These are phyloP conservation scores for Okapia johnstoni DNA, from an alignment of 2,113 vertebrate genomes.

Conservation along the genomic window DNA sequence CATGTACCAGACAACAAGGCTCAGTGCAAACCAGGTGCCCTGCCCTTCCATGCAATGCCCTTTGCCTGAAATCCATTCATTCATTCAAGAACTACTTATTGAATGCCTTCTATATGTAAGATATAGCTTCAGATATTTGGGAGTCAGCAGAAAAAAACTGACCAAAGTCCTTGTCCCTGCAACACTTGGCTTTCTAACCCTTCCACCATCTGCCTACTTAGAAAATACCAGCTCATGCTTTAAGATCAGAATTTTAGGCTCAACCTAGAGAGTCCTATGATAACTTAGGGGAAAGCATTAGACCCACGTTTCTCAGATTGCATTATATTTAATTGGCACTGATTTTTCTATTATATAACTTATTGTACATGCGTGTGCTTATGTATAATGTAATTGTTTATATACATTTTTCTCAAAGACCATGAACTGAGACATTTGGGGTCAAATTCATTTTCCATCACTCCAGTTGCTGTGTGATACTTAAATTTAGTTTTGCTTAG, in stretches of 20 bases:
- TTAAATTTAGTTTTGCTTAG: neutral
- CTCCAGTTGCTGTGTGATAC: neutral
- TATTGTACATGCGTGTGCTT: neutral
- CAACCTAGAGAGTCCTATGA: neutral
- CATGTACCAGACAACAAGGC: neutral
- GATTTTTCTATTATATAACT: neutral
- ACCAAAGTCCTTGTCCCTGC: neutral
- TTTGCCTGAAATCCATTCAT: neutral
- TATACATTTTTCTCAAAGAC: neutral
- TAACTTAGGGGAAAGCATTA: neutral
- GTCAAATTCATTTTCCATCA: neutral
- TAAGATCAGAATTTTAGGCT: neutral
- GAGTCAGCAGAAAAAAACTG: neutral
- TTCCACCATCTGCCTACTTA: too few relatives aligned
- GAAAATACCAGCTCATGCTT: neutral
- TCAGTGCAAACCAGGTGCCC: neutral
- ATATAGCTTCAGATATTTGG: neutral
- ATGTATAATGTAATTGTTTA: neutral
- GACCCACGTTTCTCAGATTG: neutral
- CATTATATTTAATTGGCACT: neutral
- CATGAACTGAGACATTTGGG: neutral
- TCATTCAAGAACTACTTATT: neutral
- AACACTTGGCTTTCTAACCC: neutral
- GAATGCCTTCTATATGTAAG: neutral
- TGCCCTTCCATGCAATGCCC: rapidly evolving